Evolutionary conservation across 1,140 invertebrate species (phyloP).

Genomic region (Drosophila carrolli): DNA sequence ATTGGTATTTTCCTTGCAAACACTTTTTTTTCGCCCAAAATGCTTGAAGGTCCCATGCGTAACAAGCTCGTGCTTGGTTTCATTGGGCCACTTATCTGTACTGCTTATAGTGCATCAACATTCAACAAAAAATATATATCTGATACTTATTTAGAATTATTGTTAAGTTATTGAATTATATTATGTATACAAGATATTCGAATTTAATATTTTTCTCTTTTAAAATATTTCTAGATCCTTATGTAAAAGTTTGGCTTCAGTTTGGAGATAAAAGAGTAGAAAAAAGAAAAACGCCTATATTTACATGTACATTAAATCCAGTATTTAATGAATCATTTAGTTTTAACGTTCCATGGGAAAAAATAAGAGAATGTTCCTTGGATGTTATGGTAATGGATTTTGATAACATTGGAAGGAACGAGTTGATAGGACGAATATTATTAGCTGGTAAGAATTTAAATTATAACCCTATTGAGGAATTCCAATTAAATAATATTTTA

Average conservation of each 20-base stretch:
- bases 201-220: background rate
- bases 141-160: too few species aligned
- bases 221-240: slow-evolving; percentile 90
- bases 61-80: too few species aligned
- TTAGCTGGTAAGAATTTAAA: slow-evolving; percentile 88
- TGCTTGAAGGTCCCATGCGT: too few species aligned
- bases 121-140: too few species aligned
- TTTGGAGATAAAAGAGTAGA: slow-evolving; percentile 97
- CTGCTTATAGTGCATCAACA: too few species aligned
- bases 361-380: slow-evolving; percentile 95
- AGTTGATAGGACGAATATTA: slow-evolving; percentile 95
- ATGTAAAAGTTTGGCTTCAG: slow-evolving; percentile 98
- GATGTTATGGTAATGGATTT: slow-evolving; percentile 98
- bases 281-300: slow-evolving; percentile 97
- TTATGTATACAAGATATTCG: background rate
- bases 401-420: slow-evolving; percentile 96
- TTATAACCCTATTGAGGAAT: background rate
- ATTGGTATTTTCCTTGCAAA: too few species aligned
- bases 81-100: too few species aligned
- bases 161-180: too few species aligned
- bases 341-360: slow-evolving; percentile 97
- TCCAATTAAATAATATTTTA: too few species aligned
- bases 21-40: too few species aligned
- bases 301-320: slow-evolving; percentile 96
- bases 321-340: slow-evolving; percentile 97